These are phyloP conservation scores for Pteropus rufus DNA, from an alignment of 2,797 vertebrate species.

Conservation along the genomic window DNA sequence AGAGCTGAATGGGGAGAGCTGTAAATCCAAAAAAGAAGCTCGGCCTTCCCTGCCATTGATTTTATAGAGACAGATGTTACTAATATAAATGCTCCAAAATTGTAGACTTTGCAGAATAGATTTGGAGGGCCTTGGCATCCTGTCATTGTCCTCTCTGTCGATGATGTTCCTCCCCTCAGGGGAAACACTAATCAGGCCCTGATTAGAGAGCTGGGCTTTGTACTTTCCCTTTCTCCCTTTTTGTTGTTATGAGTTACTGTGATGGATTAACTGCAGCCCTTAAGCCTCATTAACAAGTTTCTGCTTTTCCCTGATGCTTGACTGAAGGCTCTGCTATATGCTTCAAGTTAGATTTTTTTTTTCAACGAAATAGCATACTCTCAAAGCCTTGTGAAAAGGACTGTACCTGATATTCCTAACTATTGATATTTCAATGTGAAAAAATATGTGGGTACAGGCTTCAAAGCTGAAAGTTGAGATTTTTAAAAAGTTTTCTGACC, in stretches of 20 bases:
- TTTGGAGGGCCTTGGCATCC: background rate
- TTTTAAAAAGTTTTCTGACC: background rate
- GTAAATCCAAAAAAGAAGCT: background rate
- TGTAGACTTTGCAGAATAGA: background rate
- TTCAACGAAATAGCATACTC: background rate
- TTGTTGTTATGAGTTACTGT: background rate
- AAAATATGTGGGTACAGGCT: background rate
- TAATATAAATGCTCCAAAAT: background rate
- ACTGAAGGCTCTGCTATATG: background rate
- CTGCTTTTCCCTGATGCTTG: background rate
- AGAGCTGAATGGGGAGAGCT: background rate
- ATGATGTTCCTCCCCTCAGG: background rate
- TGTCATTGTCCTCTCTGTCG: background rate
- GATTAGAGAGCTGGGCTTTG: background rate
- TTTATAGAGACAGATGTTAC: background rate
- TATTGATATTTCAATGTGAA: background rate
- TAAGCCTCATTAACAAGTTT: background rate
- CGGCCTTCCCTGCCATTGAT: background rate
- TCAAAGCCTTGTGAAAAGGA: background rate
- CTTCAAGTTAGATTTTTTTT: background rate
- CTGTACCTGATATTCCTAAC: background rate
- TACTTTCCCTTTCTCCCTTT: background rate
- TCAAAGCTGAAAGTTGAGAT: background rate
- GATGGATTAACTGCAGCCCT: background rate
- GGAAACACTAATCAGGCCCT: background rate